Evolutionary conservation across 2,113 vertebrate genomes (phyloP), one percentile per base, ranked within the genome.

Genomic region (Ptychochromis oligacanthus): DNA sequence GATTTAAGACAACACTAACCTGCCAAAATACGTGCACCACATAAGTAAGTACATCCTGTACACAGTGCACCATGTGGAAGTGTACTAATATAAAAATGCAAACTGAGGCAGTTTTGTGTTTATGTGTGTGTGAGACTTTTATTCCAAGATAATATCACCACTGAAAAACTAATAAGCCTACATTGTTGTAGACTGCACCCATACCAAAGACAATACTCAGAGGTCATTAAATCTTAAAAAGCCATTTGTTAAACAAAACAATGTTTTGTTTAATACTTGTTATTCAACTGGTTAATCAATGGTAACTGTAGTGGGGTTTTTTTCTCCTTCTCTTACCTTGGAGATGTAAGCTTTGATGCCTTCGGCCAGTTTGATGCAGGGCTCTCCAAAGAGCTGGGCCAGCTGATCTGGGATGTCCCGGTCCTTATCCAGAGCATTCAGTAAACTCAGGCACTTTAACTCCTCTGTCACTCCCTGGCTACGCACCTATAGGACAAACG

Each of bases 331-430:
- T 82, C 93, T 94, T 88, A 97, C 97, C 95, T 95, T 97, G 86
- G 96, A 96, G 87, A 97, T 95, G 4, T 97, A 97, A 10, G 95
- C 92, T 90, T 97, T 96, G 95, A 97, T 96, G 89, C 95, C 96
- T 87, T 95, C 95, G 11, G 96, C 96, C 92, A 98, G 92, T 80
- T 96, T 96, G 91, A 97, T 95, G 94, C 96, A 97, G 17, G 96
- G 94, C 82, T 96, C 96, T 83, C 95, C 92, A 2, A 95, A 94
- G 77, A 97, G 92, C 86, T 96, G 95, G 74, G 96, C 95, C 91
- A 97, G 91, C 89, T 96, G 94, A 62, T 96, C 94, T 0, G 96
- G 95, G 83, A 96, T 95, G 88, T 96, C 94, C 90, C 93, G 93
- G 87, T 96, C 94, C 72, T 95, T 94, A 59, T 92, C 95, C 88